Percentiles rank a stretch among this genome's conserved stretches.
These are phyloP conservation scores for Lamprologus tigripictilis DNA, from an alignment of 2,113 vertebrate species.

Conservation along the genomic window DNA sequence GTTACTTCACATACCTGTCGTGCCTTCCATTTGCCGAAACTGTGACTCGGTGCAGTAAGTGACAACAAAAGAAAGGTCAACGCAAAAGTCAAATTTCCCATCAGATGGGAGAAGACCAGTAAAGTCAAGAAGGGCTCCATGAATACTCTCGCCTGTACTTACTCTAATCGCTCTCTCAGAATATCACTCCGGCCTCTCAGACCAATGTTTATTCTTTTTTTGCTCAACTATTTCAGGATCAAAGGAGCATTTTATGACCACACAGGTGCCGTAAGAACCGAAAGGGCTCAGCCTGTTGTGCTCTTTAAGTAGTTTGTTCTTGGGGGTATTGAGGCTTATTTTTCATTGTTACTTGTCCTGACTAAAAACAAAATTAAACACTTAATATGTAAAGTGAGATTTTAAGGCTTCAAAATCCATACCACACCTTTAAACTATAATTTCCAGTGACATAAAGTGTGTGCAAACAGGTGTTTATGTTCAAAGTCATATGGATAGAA, in stretches of 20 bases:
- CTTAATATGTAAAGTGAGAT: not conserved
- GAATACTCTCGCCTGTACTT: not conserved
- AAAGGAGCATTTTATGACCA: not conserved
- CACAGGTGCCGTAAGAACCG: not conserved
- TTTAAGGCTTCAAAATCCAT: not conserved
- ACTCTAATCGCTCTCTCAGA: slow-evolving; percentile 20
- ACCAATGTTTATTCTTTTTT: not conserved
- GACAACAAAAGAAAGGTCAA: not conserved
- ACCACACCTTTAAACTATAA: not conserved
- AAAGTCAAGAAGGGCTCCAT: not conserved
- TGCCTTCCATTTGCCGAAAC: not conserved
- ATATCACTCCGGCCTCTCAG: not conserved
- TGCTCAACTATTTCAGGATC: not conserved
- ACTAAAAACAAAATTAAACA: not conserved
- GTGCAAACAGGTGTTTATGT: not conserved
- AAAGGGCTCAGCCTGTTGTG: not conserved
- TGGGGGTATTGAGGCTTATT: not conserved
- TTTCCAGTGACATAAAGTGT: not conserved
- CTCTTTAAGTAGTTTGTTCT: not conserved
- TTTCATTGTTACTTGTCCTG: not conserved
- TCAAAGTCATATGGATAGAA: not conserved
- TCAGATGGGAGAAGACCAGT: not conserved
- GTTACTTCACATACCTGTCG: not conserved
- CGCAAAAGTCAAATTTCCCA: not conserved
- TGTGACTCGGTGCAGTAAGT: not conserved